A percentile compares a stretch with the other conserved stretches of the same genome.
phyloP scores from a whole-genome alignment of 1,140 invertebrate species.

The Pygmarrhopalites habei region DNA sequence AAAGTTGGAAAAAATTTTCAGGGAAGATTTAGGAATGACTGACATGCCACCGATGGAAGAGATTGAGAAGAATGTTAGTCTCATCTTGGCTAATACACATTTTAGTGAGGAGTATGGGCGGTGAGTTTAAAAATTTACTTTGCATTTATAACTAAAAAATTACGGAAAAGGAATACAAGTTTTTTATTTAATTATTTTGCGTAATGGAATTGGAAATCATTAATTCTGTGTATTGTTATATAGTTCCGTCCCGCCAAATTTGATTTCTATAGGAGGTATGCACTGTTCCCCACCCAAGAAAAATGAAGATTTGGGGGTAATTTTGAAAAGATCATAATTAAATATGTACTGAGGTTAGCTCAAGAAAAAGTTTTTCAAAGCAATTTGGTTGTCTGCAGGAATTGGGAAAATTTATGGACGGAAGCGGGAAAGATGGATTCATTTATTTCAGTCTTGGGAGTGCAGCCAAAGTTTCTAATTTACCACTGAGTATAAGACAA shows the following conservation, averaged over 20 bases:
- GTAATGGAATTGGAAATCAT: no score
- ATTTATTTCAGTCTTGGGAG: constrained; percentile 52
- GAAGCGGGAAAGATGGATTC: no score
- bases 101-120: constrained; percentile 47
- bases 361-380: no score
- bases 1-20: no score
- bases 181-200: no score
- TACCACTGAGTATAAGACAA: constrained; percentile 12
- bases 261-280: constrained; percentile 56
- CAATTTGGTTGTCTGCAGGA: no score
- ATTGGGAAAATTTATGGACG: neutral
- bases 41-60: constrained; percentile 36
- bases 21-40: constrained; percentile 3
- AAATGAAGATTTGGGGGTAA: neutral
- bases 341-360: no score
- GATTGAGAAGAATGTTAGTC: constrained; percentile 39
- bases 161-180: no score
- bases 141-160: no score
- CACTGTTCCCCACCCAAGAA: constrained; percentile 41
- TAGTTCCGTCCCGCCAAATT: constrained; percentile 48
- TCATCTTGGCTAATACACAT: constrained; percentile 53
- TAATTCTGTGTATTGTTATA: no score
- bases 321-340: no score
- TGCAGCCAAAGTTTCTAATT: constrained; percentile 12
- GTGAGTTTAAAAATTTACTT: no score